Percentiles rank a stretch among this genome's conserved stretches.
These are phyloP conservation scores for Sesia apiformis DNA, from an alignment of 2,888 invertebrate species.

Conservation along the genomic window DNA sequence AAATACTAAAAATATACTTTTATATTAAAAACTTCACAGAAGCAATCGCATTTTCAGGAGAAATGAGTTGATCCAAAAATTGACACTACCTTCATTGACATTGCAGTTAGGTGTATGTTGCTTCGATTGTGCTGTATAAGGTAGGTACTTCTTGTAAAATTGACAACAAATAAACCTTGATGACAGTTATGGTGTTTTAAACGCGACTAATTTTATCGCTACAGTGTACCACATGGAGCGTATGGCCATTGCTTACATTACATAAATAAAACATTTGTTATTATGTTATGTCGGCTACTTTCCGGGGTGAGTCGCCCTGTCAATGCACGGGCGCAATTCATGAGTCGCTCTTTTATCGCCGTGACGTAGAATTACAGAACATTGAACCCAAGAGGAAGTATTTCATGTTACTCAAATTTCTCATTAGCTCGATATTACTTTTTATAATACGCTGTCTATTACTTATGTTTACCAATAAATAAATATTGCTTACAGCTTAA, in stretches of 20 bases:
- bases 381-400: slow-evolving; percentile 69
- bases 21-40: too few species aligned
- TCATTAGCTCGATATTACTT: slow-evolving; percentile 28
- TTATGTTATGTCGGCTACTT: slow-evolving; percentile 21
- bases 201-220: too few species aligned
- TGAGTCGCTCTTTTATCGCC: slow-evolving; percentile 58
- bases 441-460: slow-evolving; percentile 2
- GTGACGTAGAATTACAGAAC: slow-evolving; percentile 54
- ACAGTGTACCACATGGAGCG: not conserved
- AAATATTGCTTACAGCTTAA: not conserved
- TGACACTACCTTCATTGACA: too few species aligned
- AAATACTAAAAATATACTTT: too few species aligned
- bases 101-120: too few species aligned
- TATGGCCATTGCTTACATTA: slow-evolving; percentile 12
- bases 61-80: too few species aligned
- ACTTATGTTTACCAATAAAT: not conserved
- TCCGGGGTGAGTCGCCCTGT: slow-evolving; percentile 59
- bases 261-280: slow-evolving; percentile 9
- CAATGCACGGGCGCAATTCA: slow-evolving; percentile 59
- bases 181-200: too few species aligned
- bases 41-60: too few species aligned
- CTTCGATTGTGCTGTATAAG: too few species aligned
- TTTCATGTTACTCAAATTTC: slow-evolving; percentile 56
- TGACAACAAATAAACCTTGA: too few species aligned
- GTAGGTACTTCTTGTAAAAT: too few species aligned